Base-by-base conservation (phyloP, 2,797 vertebrate species). In the Cygnus olor region DNA sequence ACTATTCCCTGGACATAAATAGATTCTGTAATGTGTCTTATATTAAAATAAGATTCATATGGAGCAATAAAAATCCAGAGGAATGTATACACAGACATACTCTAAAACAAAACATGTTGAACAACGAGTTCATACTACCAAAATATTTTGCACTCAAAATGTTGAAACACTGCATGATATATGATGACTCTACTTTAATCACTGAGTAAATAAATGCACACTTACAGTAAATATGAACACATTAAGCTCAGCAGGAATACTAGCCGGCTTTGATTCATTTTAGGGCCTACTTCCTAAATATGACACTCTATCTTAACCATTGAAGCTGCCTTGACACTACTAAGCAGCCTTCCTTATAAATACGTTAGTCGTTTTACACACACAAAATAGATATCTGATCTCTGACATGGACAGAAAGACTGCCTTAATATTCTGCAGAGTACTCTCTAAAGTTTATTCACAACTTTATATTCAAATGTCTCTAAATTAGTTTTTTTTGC, bases 171-270 rank as follows among this genome's bases (percentile, higher is more conserved):
- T 95, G 76, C 53, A 87, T 74, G 28, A 49, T 87, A 66, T 44
- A 89, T 83, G 54, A 80, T 63, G 11, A 38, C 58, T 80, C 20
- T 89, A 79, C 44, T 86, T 94, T 92, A 95, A 95, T 93, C 83
- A 77, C 30, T 93, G 66, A 61, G 36, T 89, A 93, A 88, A 94
- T 92, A 80, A 86, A 34, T 73, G 69, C 38, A 61, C 45, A 73
- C 45, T 95, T 90, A 83, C 16, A 87, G n/a, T 85, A 94, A 95
- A 78, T 88, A 84, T 73, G 69, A 77, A 89, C 69, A 72, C 57
- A 87, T 38, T 79, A 21, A 74, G 36, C 36, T 82, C 21, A 88
- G 47, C 71, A 96, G 57, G 45, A 92, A 58, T 90, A 72, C 56
- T 74, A 44, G 24, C 63, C 28, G 61, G 21, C 85, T 88, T 95